Conservation (phyloP, 2,888 invertebrate species). For the Anodontia alba region DNA sequence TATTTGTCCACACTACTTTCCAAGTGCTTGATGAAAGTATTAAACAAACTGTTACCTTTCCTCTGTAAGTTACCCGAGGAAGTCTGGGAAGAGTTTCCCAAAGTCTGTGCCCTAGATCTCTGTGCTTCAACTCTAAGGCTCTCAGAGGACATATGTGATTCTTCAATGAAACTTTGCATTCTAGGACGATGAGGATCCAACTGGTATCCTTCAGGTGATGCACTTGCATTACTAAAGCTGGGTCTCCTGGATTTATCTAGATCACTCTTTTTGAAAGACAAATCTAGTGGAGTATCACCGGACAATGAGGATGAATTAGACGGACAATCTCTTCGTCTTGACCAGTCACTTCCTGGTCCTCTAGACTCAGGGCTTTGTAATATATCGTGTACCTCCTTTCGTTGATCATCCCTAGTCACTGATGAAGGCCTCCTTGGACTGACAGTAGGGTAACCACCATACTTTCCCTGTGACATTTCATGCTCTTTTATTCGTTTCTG, state of each 20-base stretch:
- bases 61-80: not conserved
- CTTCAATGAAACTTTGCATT: not conserved
- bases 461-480: slow-evolving; percentile 7
- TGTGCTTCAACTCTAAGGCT: not conserved
- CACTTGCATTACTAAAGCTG: slow-evolving; percentile 34
- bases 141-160: not conserved
- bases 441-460: not conserved
- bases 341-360: not conserved
- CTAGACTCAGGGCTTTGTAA: not conserved
- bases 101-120: not conserved
- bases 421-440: slow-evolving; percentile 7
- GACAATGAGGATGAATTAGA: not conserved
- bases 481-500: not conserved
- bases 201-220: not conserved
- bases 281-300: slow-evolving; percentile 59
- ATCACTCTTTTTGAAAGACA: slow-evolving; percentile 63
- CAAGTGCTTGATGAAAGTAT: slow-evolving; percentile 66
- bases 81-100: not conserved
- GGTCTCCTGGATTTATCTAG: slow-evolving; percentile 3
- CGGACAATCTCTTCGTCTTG: slow-evolving; percentile 3
- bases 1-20: slow-evolving; percentile 76
- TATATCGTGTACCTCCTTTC: slow-evolving; percentile 4
- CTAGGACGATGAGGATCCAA: not conserved
- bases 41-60: not conserved
- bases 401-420: not conserved